Base-by-base conservation (phyloP, 2,888 invertebrate genomes). In the Trichogramma evanescens region DNA sequence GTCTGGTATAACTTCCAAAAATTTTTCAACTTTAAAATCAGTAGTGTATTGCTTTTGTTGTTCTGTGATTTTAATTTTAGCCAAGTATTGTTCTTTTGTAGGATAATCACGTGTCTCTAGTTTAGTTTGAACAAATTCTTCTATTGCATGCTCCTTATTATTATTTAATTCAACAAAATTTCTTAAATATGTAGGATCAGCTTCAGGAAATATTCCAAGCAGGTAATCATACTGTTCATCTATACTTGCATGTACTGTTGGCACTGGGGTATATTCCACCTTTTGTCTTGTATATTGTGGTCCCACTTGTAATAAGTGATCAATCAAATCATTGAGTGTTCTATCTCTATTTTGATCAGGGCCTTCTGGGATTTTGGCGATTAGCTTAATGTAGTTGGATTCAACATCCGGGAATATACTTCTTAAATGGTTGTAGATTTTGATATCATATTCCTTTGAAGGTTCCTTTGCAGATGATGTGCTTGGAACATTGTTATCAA, bases 1-100 rank as follows among this genome's bases (percentile, higher is more conserved):
- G 69, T 82, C 74, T 1, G 81, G 80, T 66, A 81, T 78, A 4
- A 80, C 64, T 56, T 79, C 72, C 1, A 82, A 64, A 68, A 81
- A 82, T 9, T 79, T 70, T 63, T 77, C 70, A 0, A 80, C 70
- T 41, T 74, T 69, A 54, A 82, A 82, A 6, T 80, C 76, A 3
- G 51, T 51, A 0, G 78, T 80, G 59, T 81, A 81, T 45, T 79
- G 78, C 58, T 74, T 76, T 7, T 44, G 9, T 8, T 62, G 59
- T 6, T 59, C 58, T 8, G 51, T 57, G 8, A 62, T 57, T 56
- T 65, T 62, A n/a, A 61, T 65, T 61, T 51, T 64, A 6, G 52
- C 57, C 10, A 59, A 38, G 50, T 58, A 56, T 13, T 62, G 50
- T 7, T 59, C 55, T 59, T 67, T 69, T 2, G 74, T 74, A 8